Percentiles rank a stretch among this genome's conserved stretches.
phyloP scores from a whole-genome alignment of 2,113 vertebrate species.

The Orycteropus afer region DNA sequence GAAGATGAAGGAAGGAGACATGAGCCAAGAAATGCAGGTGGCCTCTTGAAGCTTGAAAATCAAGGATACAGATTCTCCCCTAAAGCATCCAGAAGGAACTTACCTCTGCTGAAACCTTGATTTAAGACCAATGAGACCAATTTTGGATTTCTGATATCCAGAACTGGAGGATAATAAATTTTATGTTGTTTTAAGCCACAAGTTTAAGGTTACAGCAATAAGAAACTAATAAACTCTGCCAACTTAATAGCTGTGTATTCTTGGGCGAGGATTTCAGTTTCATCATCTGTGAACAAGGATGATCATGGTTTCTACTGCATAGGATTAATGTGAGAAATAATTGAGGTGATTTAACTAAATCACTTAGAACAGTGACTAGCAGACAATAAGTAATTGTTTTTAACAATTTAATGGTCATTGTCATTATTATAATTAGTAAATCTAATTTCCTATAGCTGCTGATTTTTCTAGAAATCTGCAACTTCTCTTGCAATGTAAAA shows the following conservation, averaged over 20 bases:
- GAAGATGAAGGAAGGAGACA: neutral
- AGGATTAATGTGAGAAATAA: slow-evolving; percentile 3
- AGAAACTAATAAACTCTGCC: neutral
- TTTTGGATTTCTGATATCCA: neutral
- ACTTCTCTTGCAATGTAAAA: neutral
- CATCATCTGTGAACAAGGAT: neutral
- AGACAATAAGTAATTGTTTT: neutral
- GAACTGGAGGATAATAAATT: neutral
- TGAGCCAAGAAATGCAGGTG: neutral
- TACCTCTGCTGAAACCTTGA: neutral
- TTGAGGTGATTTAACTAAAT: slow-evolving; percentile 67
- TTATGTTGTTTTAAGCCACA: neutral
- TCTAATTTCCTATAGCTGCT: neutral
- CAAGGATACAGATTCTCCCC: neutral
- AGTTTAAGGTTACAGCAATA: neutral
- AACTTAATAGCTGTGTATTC: neutral
- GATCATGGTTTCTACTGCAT: neutral
- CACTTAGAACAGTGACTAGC: neutral
- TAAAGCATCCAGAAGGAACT: neutral
- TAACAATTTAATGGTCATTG: neutral
- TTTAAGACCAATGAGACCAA: neutral
- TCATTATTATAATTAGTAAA: neutral
- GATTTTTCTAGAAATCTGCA: neutral
- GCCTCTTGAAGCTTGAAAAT: neutral
- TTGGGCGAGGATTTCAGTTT: neutral